Evolutionary conservation across 2,888 invertebrate genomes (phyloP), one percentile per base, ranked within the genome.

Genomic region (Aradus depressus): DNA sequence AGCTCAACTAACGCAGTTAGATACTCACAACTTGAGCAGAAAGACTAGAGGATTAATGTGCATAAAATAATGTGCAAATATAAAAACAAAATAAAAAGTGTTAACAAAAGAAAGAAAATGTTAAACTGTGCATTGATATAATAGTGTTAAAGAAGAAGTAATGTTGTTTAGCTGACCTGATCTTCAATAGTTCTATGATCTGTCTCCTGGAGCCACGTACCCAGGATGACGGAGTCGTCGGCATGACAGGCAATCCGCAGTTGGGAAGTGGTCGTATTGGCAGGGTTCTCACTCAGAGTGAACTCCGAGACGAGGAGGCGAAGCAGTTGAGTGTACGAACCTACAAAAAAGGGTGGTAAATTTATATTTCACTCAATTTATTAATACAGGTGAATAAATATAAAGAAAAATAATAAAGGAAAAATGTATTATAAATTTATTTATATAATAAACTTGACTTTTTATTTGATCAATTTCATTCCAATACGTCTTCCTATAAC

Each of bases 111-210:
- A 32, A 4, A 4, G 14, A 22, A 38, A n/a, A n/a, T n/a, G n/a
- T n/a, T n/a, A n/a, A n/a, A n/a, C n/a, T n/a, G n/a, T n/a, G n/a
- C n/a, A n/a, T n/a, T n/a, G n/a, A n/a, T n/a, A n/a, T n/a, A n/a
- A n/a, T n/a, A n/a, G n/a, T n/a, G 31, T 31, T 10, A 31, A 31
- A 31, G 31, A 10, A 31, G 8, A 10, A n/a, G n/a, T 31, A 31
- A 10, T 63, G 64, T 62, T 70, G n/a, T n/a, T n/a, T n/a, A n/a
- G n/a, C n/a, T n/a, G n/a, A 95, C 95, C 81, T 96, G 96, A 72
- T 96, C 95, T 70, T 97, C 97, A 59, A 97, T 91, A 41, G 86
- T 86, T 55, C 90, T 83, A 68, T 97, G 95, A 68, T 96, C 95
- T 0, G 92, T 93, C 66, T 96, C 93, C 66, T 92, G 90, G 34